phyloP scores from a whole-genome alignment of 2,797 vertebrate species.

The Valencia hispanica region DNA sequence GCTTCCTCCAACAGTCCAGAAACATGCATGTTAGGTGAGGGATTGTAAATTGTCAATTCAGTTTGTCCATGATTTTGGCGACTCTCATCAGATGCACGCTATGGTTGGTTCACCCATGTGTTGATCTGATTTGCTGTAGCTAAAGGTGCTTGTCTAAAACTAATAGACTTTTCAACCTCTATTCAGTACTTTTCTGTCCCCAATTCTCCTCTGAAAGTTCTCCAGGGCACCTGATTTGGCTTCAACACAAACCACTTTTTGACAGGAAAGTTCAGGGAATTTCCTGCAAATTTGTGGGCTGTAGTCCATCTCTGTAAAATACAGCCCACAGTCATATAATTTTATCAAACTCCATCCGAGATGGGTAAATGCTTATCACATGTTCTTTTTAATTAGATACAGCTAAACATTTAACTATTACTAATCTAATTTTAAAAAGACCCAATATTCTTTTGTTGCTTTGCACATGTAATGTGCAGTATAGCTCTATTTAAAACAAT shows the following conservation, averaged over 20 bases:
- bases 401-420: constrained; percentile 26
- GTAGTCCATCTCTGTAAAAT: constrained; percentile 34
- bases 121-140: constrained; percentile 16
- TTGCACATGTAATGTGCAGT: not conserved
- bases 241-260: constrained; percentile 51
- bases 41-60: not conserved
- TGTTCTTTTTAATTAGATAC: constrained; percentile 36
- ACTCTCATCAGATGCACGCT: not conserved
- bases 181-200: constrained; percentile 19
- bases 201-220: constrained; percentile 35
- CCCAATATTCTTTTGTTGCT: not conserved
- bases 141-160: not conserved
- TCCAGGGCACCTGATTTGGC: constrained; percentile 55
- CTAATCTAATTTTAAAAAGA: constrained; percentile 30
- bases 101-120: not conserved
- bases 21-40: not conserved
- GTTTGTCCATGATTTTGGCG: not conserved
- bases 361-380: constrained; percentile 36
- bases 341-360: constrained; percentile 36
- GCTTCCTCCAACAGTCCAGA: not conserved
- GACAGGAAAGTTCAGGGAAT: constrained; percentile 43
- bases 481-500: not conserved
- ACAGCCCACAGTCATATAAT: constrained; percentile 33
- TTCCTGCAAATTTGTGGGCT: constrained; percentile 42
- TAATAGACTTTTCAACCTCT: constrained; percentile 35